Base-by-base conservation (phyloP, 2,113 vertebrate genomes). In the Catagonus wagneri region DNA sequence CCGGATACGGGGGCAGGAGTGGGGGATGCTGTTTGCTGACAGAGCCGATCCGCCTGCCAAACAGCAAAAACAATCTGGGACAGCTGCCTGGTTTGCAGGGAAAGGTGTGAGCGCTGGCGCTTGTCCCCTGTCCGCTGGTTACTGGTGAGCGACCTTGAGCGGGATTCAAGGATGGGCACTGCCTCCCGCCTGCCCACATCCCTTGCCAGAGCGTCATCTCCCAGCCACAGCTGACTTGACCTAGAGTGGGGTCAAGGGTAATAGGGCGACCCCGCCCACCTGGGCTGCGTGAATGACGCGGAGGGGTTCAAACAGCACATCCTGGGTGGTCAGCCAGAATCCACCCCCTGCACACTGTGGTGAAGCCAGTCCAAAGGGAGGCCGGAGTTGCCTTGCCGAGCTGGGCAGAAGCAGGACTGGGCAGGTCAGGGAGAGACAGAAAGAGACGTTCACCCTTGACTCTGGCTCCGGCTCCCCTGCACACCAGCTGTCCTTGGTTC, bases 281-380 rank as follows among this genome's bases (percentile, higher is more conserved):
- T 13, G 5, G 61, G 50, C 5, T 7, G 0, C 17, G 32, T 56
- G 29, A n/a, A 16, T 32, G 50, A 63, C 10, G 2, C 0, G 10
- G 71, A 68, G 23, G 61, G 54, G 22, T 34, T 32, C 90, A 14
- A 34, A 12, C 12, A 78, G 58, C 23, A 68, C 25, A 14, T 61
- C 66, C 36, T 17, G 8, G 2, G 6, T 5, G 22, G 39, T 39
- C 44, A 78, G 23, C n/a, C 66, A 39, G 60, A 52, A 75, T 52
- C 0, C 0, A 22, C 15, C 23, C 34, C 32, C 27, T 2, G 10
- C 22, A 54, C 0, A 0, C 17, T 14, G 0, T 34, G 56, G 79
- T 27, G 19, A 90, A 54, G n/a, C n/a, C 2, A 4, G 52, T 56
- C 56, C 56, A 25, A 32, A 56, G 54, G 27, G 14, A 52, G 39